These are phyloP conservation scores for Turritopsis dohrnii DNA, from an alignment of 30 jellyfish, hydroid and myxozoan genomes.

Conservation along the genomic window DNA sequence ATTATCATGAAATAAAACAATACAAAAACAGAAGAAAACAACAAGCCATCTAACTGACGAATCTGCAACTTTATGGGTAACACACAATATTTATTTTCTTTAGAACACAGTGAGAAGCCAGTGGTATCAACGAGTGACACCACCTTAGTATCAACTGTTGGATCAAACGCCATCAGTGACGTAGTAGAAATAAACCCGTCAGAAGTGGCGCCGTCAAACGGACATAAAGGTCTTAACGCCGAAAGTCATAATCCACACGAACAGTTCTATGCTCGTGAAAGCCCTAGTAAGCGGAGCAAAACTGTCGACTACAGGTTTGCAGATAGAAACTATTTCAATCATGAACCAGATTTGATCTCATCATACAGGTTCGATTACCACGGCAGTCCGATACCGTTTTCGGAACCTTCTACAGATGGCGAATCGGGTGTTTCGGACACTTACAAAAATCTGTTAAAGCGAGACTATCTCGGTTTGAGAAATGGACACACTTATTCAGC, in stretches of 20 bases:
- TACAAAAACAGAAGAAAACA: background rate
- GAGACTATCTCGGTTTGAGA: slow-evolving; percentile 53
- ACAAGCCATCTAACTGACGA: background rate
- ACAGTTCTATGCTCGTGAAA: background rate
- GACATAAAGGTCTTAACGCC: background rate
- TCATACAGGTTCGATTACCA: slow-evolving; percentile 34
- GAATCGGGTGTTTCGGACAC: slow-evolving; percentile 86
- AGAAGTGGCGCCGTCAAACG: background rate
- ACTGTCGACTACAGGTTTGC: background rate
- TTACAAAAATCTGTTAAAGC: slow-evolving; percentile 48
- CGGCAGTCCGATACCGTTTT: slow-evolving; percentile 85
- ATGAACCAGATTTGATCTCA: background rate
- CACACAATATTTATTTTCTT: slow-evolving; percentile 21
- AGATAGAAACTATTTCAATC: background rate
- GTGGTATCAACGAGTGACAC: slow-evolving; percentile 27
- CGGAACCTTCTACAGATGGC: slow-evolving; percentile 90
- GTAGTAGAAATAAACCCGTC: background rate
- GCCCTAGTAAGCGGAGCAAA: background rate
- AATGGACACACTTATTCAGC: slow-evolving; percentile 28
- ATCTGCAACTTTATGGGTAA: slow-evolving; percentile 19
- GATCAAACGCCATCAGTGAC: background rate
- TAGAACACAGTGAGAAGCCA: slow-evolving; percentile 18
- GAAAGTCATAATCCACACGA: background rate
- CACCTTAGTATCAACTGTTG: slow-evolving; percentile 20
- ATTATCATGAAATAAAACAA: background rate